Base-by-base conservation (phyloP, 2,113 vertebrate genomes). In the Daboia siamensis region DNA sequence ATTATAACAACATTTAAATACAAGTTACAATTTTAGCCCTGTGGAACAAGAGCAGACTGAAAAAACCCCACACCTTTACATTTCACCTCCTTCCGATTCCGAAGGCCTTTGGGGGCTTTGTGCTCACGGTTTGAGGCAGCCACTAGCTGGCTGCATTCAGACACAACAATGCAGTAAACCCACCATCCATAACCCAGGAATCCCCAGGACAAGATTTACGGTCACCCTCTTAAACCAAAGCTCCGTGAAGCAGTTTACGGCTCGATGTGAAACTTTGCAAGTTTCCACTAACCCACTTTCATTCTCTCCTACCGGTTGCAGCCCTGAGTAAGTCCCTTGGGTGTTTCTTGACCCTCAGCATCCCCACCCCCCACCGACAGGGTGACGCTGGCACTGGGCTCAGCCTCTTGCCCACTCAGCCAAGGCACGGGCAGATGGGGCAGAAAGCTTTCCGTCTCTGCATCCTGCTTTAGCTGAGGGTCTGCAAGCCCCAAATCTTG, bases 371-470 rank as follows among this genome's bases (percentile, higher is more conserved):
- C 91, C 20, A 10, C 93, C 80, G 84, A 90, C 92, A 94, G 2
- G 11, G 94, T 97, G 97, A 94, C 94, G 95, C 48, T 96, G 94
- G 95, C 98, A 98, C 91, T 33, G 94, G 97, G 97, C 69, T 93
- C 94, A 87, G 93, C 80, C 54, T 93, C 21, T 57, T 24, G 69
- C 98, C 98, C 56, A 97, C 87, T 56, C 97, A 95, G 92, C 93
- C 93, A 0, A 95, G 59, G 46, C 96, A 96, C 91, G 96, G 61
- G 4, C 86, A 0, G 54, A 91, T 39, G 23, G 56, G 96, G 0
- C 90, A 97, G 93, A 94, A 98, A 98, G 17, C 92, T 96, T 15
- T 93, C 90, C 1, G 95, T 90, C 0, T 97, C 97, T 55, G 95
- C 97, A 0, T 93, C 94, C 89, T 93, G 90, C 15, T 3, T 39